phyloP scores from a whole-genome alignment of 2,888 invertebrate species.

The Griposia aprilina region DNA sequence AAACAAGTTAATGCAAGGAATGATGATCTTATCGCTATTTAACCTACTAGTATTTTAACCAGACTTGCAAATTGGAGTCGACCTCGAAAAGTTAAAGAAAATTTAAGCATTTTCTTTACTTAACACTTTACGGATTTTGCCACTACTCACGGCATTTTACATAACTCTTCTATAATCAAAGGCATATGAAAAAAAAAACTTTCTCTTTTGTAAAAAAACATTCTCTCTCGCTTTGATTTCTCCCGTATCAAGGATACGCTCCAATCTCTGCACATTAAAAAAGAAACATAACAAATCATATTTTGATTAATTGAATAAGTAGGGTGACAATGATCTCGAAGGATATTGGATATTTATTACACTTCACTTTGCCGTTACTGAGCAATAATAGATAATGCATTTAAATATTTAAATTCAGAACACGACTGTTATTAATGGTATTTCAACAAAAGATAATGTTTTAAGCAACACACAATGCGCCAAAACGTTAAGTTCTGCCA shows the following conservation, averaged over 20 bases:
- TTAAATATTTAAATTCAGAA: too few species aligned
- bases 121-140: not conserved
- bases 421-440: not conserved
- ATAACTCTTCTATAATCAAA: not conserved
- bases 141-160: not conserved
- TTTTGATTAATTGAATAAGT: not conserved
- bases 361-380: not conserved
- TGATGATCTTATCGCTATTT: not conserved
- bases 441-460: not conserved
- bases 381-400: too few species aligned
- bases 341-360: not conserved
- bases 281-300: not conserved
- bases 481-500: not conserved
- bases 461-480: not conserved
- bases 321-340: not conserved
- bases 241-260: not conserved
- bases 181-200: not conserved
- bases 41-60: not conserved
- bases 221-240: not conserved
- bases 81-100: conserved; percentile 4
- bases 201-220: not conserved
- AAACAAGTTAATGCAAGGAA: not conserved
- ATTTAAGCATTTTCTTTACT: not conserved
- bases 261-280: too few species aligned
- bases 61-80: not conserved